Evolutionary conservation across 2,888 invertebrate genomes (phyloP).

Genomic region (Frankliniella fusca): DNA sequence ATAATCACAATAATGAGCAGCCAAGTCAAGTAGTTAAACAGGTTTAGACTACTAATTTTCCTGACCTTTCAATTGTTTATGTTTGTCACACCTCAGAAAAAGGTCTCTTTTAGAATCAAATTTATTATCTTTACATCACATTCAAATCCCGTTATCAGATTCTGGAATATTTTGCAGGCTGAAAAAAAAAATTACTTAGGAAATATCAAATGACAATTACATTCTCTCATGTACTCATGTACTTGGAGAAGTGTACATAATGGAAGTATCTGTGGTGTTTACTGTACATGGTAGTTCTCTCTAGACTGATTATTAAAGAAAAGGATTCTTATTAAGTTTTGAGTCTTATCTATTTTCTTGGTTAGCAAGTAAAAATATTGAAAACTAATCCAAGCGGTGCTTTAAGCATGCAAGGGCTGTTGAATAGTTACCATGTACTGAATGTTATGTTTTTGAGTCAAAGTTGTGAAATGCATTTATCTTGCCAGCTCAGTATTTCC

Average conservation of each 20-base stretch:
- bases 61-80: neutral
- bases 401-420: no score
- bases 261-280: no score
- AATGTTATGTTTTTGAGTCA: no score
- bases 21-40: slow-evolving; percentile 5
- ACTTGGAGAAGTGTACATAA: neutral
- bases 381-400: no score
- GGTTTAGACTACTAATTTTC: neutral
- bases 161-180: no score
- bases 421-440: neutral
- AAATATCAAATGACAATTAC: no score
- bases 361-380: no score
- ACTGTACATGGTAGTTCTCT: neutral
- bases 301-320: slow-evolving; percentile 5
- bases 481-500: neutral
- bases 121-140: neutral
- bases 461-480: neutral
- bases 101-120: neutral
- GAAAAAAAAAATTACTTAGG: neutral
- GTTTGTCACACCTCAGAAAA: no score
- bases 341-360: no score
- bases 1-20: neutral
- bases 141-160: no score
- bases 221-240: neutral
- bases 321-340: neutral